phyloP scores from a whole-genome alignment of 1,140 invertebrate species.

The Drosophila sp. region DNA sequence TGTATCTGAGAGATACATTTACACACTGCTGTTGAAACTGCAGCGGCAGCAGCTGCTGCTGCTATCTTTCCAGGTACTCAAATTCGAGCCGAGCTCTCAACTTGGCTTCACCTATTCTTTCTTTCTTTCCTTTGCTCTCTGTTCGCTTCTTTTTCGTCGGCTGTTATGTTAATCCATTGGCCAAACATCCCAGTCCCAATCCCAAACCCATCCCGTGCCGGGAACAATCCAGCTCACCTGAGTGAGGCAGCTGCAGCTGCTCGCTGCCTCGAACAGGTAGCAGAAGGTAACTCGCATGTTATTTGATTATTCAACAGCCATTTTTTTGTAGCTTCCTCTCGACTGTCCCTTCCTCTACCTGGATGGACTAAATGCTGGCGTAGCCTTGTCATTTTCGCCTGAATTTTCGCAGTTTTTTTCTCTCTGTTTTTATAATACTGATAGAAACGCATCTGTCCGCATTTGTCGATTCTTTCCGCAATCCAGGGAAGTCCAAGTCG shows the following conservation, averaged over 20 bases:
- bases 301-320: constrained; percentile 79
- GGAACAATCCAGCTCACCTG: constrained; percentile 60
- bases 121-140: constrained; percentile 32
- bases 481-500: constrained; percentile 13
- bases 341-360: constrained; percentile 32
- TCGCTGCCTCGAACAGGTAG: constrained; percentile 60
- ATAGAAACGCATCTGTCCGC: constrained; percentile 45
- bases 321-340: constrained; percentile 57
- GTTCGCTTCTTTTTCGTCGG: constrained; percentile 21
- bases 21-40: not conserved
- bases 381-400: constrained; percentile 63
- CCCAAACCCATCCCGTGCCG: constrained; percentile 32
- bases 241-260: constrained; percentile 71
- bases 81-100: constrained; percentile 39
- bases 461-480: constrained; percentile 33
- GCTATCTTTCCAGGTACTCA: constrained; percentile 51
- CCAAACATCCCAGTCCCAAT: constrained; percentile 44
- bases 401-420: constrained; percentile 51
- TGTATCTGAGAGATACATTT: constrained; percentile 25
- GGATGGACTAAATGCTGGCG: constrained; percentile 50
- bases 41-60: constrained; percentile 36
- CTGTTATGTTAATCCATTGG: constrained; percentile 72
- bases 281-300: constrained; percentile 57
- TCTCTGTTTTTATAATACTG: constrained; percentile 54
- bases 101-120: constrained; percentile 52